These are phyloP conservation scores for Acridotheres tristis DNA, from an alignment of 2,797 vertebrate genomes.

Conservation along the genomic window DNA sequence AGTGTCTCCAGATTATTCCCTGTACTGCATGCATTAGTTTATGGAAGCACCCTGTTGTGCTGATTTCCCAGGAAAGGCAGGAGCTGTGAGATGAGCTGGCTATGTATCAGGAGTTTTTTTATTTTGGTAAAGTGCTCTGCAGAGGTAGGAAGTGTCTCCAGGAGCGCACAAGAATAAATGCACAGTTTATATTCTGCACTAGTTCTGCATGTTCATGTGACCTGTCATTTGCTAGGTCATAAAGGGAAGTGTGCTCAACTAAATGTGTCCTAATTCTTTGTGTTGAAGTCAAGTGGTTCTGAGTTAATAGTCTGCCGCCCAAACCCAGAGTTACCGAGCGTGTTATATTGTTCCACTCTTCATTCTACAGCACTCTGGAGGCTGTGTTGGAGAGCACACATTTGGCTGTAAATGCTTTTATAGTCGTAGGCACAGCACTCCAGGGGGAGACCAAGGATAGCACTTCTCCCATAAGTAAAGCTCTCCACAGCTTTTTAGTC, in stretches of 20 bases:
- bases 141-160: not conserved
- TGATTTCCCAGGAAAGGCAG: not conserved
- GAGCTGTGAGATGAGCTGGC: not conserved
- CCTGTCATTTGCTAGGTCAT: not conserved
- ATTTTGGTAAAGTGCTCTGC: not conserved
- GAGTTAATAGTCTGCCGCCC: not conserved
- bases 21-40: fast-evolving
- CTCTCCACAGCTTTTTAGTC: not conserved
- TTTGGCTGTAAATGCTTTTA: not conserved
- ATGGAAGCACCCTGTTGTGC: not conserved
- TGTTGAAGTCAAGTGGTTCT: not conserved
- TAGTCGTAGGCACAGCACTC: not conserved
- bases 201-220: not conserved
- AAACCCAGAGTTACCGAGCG: not conserved
- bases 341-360: not conserved
- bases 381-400: not conserved
- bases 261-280: not conserved
- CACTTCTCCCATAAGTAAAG: not conserved
- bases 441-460: not conserved
- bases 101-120: not conserved
- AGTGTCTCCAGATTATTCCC: fast-evolving
- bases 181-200: not conserved
- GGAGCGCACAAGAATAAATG: not conserved
- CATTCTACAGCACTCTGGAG: not conserved
- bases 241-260: not conserved